A percentile compares a stretch with the other conserved stretches of the same genome.
phyloP scores from a whole-genome alignment of 2,797 vertebrate species.

The Loriculus beryllinus region DNA sequence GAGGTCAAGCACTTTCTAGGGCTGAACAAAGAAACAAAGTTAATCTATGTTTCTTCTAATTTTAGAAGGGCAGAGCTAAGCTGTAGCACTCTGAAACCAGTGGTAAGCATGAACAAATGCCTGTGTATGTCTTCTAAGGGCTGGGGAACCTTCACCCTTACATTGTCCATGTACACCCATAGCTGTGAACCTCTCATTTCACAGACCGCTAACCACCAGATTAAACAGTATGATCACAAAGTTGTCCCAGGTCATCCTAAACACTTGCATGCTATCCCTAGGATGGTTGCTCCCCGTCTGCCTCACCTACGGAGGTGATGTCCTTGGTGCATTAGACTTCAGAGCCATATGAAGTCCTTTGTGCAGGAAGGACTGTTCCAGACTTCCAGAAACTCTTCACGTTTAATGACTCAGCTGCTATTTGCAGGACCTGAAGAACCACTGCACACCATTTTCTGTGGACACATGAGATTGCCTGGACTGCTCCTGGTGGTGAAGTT shows the following conservation, averaged over 20 bases:
- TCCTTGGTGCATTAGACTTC: background rate
- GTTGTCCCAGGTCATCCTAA: background rate
- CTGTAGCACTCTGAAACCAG: background rate
- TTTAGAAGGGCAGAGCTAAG: background rate
- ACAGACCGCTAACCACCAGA: fast-evolving
- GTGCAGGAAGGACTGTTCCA: background rate
- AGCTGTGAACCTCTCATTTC: background rate
- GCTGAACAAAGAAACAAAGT: background rate
- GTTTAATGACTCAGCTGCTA: background rate
- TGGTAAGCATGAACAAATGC: fast-evolving
- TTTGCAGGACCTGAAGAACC: background rate
- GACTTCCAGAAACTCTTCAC: background rate
- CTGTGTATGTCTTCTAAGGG: fast-evolving
- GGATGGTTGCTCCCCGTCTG: background rate
- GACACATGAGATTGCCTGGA: background rate
- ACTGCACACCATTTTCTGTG: background rate
- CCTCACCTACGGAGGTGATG: background rate
- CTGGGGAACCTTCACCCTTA: background rate
- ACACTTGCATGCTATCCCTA: background rate
- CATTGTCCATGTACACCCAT: fast-evolving
- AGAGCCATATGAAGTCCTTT: background rate
- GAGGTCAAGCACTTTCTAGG: background rate
- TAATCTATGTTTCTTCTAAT: background rate
- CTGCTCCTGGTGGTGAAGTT: background rate
- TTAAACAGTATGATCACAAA: background rate